Evolutionary conservation across 1,140 invertebrate genomes (phyloP), one percentile per base, ranked within the genome.

Genomic region (Temnothorax curvispinosus): DNA sequence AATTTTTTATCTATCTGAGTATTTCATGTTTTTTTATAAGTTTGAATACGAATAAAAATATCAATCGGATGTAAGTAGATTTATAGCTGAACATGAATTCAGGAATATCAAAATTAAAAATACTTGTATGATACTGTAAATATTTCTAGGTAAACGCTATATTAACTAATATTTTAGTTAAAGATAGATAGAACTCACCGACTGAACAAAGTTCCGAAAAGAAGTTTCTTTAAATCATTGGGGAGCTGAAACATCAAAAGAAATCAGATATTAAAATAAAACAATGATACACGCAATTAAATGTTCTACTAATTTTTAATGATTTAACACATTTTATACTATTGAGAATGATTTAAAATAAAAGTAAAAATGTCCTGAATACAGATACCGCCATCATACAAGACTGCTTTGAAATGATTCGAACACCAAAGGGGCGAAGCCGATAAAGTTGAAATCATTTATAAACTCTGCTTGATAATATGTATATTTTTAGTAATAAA

Each of bases 341-440:
- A 32, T 15, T 50, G 7, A 0, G 18, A 47, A 69, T 0, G 3
- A 62, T 77, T 62, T 27, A 27, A 54, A 78, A 35, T 27, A 8
- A 32, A 41, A 60, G 18, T 60, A 18, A 7, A 54, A 54, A 15
- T 52, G 1, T 3, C 0, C 4, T n/a, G 50, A 41, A 41, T 5
- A 54, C 35, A 81, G 65, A 56, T 81, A 15, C 35, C 50, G 78
- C 78, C 67, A 81, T 81, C 52, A 56, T 71, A 44, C 50, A 32
- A 81, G 21, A 58, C 41, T n/a, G 2, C 21, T 71, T 50, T 52
- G 38, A 80, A 67, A 65, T 52, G 0, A 35, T 21, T 64, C 38
- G 27, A 18, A 6, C 7, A 21, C n/a, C 35, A 56, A 44, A 44
- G 64, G 52, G 13, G 15, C 15, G 11, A 81, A 71, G 52, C 50